phyloP scores from a whole-genome alignment of 37 sponge, comb jelly and placozoan species.

The Axinella damicornis region DNA sequence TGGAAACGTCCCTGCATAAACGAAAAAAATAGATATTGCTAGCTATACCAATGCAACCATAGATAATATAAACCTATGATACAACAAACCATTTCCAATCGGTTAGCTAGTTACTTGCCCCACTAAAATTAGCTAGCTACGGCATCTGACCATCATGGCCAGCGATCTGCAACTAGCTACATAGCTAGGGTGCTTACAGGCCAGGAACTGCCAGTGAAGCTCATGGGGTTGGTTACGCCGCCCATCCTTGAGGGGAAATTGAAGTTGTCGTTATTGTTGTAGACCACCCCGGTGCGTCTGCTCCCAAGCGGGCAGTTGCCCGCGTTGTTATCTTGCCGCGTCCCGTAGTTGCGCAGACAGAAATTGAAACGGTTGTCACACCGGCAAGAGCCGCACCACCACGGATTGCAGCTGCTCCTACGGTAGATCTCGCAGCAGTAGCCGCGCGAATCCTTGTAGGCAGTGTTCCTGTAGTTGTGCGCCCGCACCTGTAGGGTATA shows the following conservation, averaged over 20 bases:
- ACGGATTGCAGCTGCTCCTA: too few species aligned
- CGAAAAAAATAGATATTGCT: not conserved
- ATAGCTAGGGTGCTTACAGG: constrained; percentile 41
- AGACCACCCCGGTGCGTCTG: not conserved
- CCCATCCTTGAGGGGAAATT: too few species aligned
- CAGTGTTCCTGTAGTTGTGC: too few species aligned
- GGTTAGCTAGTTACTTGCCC: too few species aligned
- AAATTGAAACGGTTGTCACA: constrained; percentile 34
- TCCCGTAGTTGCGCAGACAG: constrained; percentile 7
- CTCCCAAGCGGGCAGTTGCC: constrained; percentile 18
- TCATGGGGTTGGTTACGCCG: constrained; percentile 18
- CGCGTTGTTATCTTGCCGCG: not conserved
- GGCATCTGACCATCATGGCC: too few species aligned
- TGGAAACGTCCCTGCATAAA: constrained; percentile 59
- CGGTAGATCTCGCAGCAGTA: too few species aligned
- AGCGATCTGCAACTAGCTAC: too few species aligned
- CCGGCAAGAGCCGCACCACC: constrained; percentile 14
- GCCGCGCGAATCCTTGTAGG: too few species aligned
- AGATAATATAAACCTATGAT: not conserved
- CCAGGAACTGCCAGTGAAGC: constrained; percentile 48
- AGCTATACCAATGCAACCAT: not conserved
- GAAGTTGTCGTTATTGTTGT: too few species aligned
- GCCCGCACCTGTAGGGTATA: too few species aligned
- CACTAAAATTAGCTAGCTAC: too few species aligned
- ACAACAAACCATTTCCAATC: too few species aligned